These are phyloP conservation scores for Pangasius mekongensis DNA, from an alignment of 2,797 vertebrate species.

Conservation along the genomic window DNA sequence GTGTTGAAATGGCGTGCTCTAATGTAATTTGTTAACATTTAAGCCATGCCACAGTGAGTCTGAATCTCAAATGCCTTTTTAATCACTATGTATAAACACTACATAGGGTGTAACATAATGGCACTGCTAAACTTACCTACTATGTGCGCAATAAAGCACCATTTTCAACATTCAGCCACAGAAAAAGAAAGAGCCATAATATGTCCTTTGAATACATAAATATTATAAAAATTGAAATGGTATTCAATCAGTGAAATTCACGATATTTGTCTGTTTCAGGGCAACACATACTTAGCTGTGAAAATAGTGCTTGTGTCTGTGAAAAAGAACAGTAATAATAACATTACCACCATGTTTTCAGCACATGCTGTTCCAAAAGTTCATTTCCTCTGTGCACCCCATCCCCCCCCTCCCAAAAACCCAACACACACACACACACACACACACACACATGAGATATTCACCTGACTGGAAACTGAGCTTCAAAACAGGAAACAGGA, in stretches of 20 bases:
- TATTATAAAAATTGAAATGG: background rate
- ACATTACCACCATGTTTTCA: constrained; percentile 4
- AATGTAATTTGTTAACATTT: background rate
- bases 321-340: background rate
- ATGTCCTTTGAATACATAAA: background rate
- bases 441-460: constrained; percentile 6
- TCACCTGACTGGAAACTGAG: constrained; percentile 30
- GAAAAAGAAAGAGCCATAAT: background rate
- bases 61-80: background rate
- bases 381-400: background rate
- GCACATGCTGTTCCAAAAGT: constrained; percentile 7
- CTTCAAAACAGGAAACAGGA: constrained; percentile 53
- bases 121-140: background rate
- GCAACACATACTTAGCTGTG: background rate
- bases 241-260: background rate
- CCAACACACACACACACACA: background rate
- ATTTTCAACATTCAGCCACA: background rate
- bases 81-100: background rate
- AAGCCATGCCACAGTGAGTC: background rate
- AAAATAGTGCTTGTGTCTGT: background rate
- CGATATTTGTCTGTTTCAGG: background rate
- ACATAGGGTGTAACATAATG: background rate
- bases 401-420: background rate
- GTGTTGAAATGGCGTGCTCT: background rate
- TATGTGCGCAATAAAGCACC: background rate